Percentiles rank a stretch among this genome's conserved stretches.
phyloP scores from a whole-genome alignment of 2,797 vertebrate species.

The Sphenopsis melanotis region DNA sequence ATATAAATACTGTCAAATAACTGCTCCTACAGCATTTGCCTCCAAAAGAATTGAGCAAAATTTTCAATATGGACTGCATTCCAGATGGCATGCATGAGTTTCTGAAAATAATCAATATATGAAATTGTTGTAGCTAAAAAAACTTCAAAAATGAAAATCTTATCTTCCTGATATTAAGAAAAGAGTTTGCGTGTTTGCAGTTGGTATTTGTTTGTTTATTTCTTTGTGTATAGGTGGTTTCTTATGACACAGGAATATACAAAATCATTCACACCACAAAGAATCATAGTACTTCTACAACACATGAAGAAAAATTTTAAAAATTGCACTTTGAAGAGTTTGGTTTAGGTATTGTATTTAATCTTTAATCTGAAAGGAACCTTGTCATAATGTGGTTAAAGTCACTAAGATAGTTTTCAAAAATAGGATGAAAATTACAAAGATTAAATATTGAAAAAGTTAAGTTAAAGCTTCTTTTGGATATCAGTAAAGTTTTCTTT shows the following conservation, averaged over 20 bases:
- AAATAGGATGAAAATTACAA: background rate
- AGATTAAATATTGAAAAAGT: background rate
- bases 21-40: background rate
- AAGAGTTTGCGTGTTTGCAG: fast-evolving
- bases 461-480: background rate
- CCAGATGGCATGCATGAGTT: background rate
- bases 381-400: background rate
- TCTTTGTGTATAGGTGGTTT: background rate
- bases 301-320: background rate
- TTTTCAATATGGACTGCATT: background rate
- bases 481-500: background rate
- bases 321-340: background rate
- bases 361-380: background rate
- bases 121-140: background rate
- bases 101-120: background rate
- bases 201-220: background rate
- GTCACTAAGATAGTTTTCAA: background rate
- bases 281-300: background rate
- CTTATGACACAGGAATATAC: background rate
- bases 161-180: background rate
- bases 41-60: background rate
- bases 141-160: fast-evolving
- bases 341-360: background rate
- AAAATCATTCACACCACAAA: background rate
- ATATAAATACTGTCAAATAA: background rate